A percentile compares a stretch with the other conserved stretches of the same genome.
Conservation (phyloP, 2,888 invertebrate species). For the Agonopterix alstromeriana region DNA sequence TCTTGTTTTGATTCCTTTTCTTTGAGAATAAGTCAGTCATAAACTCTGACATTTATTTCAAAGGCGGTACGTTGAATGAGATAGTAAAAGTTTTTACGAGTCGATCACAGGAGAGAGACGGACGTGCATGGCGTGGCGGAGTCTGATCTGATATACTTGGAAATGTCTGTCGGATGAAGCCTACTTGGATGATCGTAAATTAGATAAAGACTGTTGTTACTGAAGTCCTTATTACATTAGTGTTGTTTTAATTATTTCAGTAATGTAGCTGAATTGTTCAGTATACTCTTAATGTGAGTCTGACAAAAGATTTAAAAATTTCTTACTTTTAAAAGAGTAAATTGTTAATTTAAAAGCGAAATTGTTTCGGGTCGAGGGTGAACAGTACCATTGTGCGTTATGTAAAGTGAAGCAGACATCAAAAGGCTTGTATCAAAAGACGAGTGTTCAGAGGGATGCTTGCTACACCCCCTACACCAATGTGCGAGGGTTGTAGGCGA, state of each 20-base stretch:
- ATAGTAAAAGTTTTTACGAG: slow-evolving; percentile 62
- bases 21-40: slow-evolving; percentile 35
- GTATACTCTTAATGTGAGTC: too few species aligned
- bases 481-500: slow-evolving; percentile 36
- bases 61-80: slow-evolving; percentile 52
- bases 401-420: slow-evolving; percentile 58
- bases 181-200: background rate
- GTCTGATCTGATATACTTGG: slow-evolving; percentile 9
- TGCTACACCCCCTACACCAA: slow-evolving; percentile 42
- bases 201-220: background rate
- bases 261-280: too few species aligned
- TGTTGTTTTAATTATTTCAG: background rate
- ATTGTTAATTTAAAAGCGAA: slow-evolving; percentile 43
- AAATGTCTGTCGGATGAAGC: background rate
- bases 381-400: slow-evolving; percentile 57
- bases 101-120: slow-evolving; percentile 30
- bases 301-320: too few species aligned
- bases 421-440: slow-evolving; percentile 67
- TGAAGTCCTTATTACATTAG: too few species aligned
- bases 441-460: slow-evolving; percentile 42
- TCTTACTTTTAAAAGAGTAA: slow-evolving; percentile 25
- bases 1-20: slow-evolving; percentile 25
- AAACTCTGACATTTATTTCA: slow-evolving; percentile 48
- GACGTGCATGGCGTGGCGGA: slow-evolving; percentile 15
- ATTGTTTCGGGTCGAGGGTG: slow-evolving; percentile 49